Base-by-base conservation (phyloP, 2,888 invertebrate species). In the Horisme vitalbata region DNA sequence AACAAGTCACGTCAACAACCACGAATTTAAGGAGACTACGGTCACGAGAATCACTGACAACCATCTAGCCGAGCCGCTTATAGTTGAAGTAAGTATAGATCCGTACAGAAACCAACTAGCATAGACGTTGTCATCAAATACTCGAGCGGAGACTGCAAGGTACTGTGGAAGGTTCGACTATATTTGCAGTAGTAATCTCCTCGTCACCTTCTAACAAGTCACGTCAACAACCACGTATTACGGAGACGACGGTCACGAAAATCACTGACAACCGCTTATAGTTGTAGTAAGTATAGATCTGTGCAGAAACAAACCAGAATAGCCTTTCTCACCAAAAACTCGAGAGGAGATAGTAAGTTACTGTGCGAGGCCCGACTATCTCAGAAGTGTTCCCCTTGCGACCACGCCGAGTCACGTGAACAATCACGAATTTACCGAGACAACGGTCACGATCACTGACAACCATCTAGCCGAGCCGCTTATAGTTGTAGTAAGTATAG, bases 11-110 rank as follows among this genome's bases (percentile, higher is more conserved):
- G 65, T 97, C 97, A 91, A 96, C 95, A 83, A 96, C 97, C 92
- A 97, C 97, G 84, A 97, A 97, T n/a, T n/a, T 91, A 97, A 97
- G 75, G 97, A 97, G 92, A 97, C 97, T 60, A 96, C 96, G 97
- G 97, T 97, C 90, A 97, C 97, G 66, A 92, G 97, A 78, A 94
- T 97, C 90, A 97, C 97, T 71, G 96, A 97, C 91, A 97, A 97
- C 92, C 93, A 94, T 83, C 93, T 95, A 90, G 92, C 94, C 84
- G 93, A 92, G 83, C 95, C 96, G 74, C 91, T 96, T 84, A 94
- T 96, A 87, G 94, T 95, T 80, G 97, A 97, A 96, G 97, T 97
- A 83, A 88, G 87, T 70, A 55, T 10, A n/a, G n/a, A 23, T 23
- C 23, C 9, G 23, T 23, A 23, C 23, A 3, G 3, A 9, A 11